Base-by-base conservation (phyloP, 1,140 invertebrate species). In the Chironomus tepperi region DNA sequence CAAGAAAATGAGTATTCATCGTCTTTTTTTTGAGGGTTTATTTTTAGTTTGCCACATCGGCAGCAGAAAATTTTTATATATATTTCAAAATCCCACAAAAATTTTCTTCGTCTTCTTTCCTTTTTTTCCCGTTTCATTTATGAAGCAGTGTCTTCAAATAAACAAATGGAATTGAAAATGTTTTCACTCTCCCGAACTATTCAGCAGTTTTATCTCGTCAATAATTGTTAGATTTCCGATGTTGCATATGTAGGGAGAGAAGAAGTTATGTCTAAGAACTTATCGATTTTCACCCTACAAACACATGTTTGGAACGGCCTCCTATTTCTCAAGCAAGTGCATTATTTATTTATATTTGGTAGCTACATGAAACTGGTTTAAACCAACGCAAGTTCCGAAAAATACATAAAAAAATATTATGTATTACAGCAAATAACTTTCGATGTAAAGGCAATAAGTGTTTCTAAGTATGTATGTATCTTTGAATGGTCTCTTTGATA, bases 31-130 rank as follows among this genome's bases (percentile, higher is more conserved):
- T n/a, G 47, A 57, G 47, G n/a, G 47, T 57, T 47, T 57, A 57
- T 57, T 57, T 57, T 57, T 57, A 57, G 47, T 57, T 57, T 57
- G 47, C 47, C 47, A 57, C 47, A 57, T 57, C 47, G 47, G 12
- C n/a, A 57, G n/a, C 12, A 57, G 47, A 57, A n/a, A 57, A 57
- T 57, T 57, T 57, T n/a, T 57, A n/a, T 57, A n/a, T 47, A n/a
- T n/a, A 57, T 57, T 57, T 57, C n/a, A 15, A 57, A 57, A 57
- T 57, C 12, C 47, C 47, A 57, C 47, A 57, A 15, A 57, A 57
- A 57, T n/a, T 12, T 47, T 57, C 24, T 34, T 34, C 24, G 24
- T 34, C 5, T 34, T 34, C 24, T 34, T 34, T 34, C 47, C 8
- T 57, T 5, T 12, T 57, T 12, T 57, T n/a, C n/a, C 12, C n/a